Percentiles rank a stretch among this genome's conserved stretches.
phyloP scores from a whole-genome alignment of 2,797 vertebrate species.

The Poliocrania exsul region DNA sequence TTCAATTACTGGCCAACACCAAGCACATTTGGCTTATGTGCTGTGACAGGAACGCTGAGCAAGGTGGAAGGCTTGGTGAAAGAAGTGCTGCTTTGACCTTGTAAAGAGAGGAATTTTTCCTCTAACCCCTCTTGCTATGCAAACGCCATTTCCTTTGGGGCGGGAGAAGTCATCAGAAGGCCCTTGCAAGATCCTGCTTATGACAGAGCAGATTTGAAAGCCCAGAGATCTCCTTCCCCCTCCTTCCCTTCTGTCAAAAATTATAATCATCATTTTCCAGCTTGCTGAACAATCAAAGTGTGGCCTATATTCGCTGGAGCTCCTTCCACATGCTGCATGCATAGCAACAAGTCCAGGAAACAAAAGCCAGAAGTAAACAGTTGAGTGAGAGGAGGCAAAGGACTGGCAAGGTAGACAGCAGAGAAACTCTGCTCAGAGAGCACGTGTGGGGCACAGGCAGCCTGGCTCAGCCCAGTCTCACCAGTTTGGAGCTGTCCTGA shows the following conservation, averaged over 20 bases:
- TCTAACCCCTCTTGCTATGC: constrained; percentile 39
- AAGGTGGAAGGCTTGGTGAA: background rate
- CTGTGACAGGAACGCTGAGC: background rate
- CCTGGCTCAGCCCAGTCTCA: background rate
- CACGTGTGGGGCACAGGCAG: fast-evolving
- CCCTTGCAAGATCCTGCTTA: constrained; percentile 53
- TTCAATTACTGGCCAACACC: background rate
- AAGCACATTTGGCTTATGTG: fast-evolving
- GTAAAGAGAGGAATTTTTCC: background rate
- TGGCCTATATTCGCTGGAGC: constrained; percentile 71
- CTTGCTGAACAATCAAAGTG: constrained; percentile 75
- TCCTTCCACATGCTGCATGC: constrained; percentile 67
- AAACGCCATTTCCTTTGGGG: constrained; percentile 44
- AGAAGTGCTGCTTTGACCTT: background rate
- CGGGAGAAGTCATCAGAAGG: constrained; percentile 24
- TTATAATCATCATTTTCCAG: constrained; percentile 76
- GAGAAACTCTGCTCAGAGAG: background rate
- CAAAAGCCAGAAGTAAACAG: constrained; percentile 67
- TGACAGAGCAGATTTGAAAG: constrained; percentile 72
- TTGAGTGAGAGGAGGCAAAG: background rate
- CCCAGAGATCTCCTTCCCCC: constrained; percentile 55
- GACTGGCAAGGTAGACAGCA: background rate
- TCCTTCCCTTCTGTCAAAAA: constrained; percentile 69
- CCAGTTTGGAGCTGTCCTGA: background rate
- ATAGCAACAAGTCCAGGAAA: constrained; percentile 74